phyloP scores from a whole-genome alignment of 2,797 vertebrate species.

The Cuculus canorus region DNA sequence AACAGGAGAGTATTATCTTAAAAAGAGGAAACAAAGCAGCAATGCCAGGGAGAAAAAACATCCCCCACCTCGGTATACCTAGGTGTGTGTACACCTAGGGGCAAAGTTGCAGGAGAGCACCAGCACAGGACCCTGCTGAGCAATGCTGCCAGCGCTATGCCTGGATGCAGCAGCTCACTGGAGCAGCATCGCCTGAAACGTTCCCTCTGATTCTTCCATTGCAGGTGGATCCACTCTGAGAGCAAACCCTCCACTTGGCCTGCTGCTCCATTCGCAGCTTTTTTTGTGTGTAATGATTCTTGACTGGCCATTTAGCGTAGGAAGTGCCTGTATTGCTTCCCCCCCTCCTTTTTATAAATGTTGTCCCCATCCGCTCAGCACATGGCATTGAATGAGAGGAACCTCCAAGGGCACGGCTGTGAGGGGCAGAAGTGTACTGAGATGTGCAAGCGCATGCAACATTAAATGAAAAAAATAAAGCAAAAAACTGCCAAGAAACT shows the following conservation, averaged over 20 bases:
- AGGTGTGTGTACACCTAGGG: not conserved
- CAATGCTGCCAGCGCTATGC: not conserved
- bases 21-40: not conserved
- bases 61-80: not conserved
- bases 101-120: not conserved
- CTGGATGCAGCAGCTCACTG: not conserved
- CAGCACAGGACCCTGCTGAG: not conserved
- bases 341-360: not conserved
- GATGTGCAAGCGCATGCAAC: not conserved
- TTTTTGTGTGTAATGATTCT: slow-evolving; percentile 36
- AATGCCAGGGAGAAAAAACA: not conserved
- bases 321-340: slow-evolving; percentile 40
- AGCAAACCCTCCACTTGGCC: slow-evolving; percentile 40
- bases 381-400: slow-evolving; percentile 29
- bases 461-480: not conserved
- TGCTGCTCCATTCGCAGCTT: not conserved
- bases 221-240: slow-evolving; percentile 44
- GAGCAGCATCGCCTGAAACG: not conserved
- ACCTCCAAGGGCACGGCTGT: slow-evolving; percentile 46
- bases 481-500: slow-evolving; percentile 58
- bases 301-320: slow-evolving; percentile 20
- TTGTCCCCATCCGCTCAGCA: slow-evolving; percentile 6
- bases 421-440: not conserved
- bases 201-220: slow-evolving; percentile 9
- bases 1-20: not conserved